Evolutionary conservation across 2,113 vertebrate species (phyloP), one percentile per base, ranked within the genome.

Genomic region (Collichthys lucidus): DNA sequence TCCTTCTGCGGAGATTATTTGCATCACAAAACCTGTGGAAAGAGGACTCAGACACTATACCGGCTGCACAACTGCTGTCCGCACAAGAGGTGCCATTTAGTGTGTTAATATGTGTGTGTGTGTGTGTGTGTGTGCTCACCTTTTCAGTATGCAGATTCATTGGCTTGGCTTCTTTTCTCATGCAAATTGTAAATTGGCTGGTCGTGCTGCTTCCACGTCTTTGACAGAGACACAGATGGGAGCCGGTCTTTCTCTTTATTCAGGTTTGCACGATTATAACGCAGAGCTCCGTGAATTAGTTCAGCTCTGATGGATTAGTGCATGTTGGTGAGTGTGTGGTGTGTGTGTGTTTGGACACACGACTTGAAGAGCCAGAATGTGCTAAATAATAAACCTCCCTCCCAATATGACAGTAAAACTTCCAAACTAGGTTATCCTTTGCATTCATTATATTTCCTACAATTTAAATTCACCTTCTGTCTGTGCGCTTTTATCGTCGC

Each of bases 21-120:
- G 50, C 92, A 86, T 88, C 86, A 80, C 69, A 87, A 84, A 86
- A 91, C 82, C 87, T 88, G 92, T 86, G 91, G 89, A 71, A 74
- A 84, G 72, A 87, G 85, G 88, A 85, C 62, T 63, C 50, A 80
- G 72, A 74, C 60, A 67, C 71, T 79, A 31, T 20, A 65, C 72
- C 19, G 84, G 85, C 87, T 83, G 74, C 79, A 64, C 68, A 31
- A 63, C 77, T 64, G 86, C 84, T 81, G 83, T 66, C 86, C 24
- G 80, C 75, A 69, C 78, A 78, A 82, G 87, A 94, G 92, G 87
- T 95, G 93, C 89, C 93, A 67, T 75, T 86, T 78, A 86, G 63
- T 64, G 74, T 76, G 59, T 79, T 70, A 57, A 61, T 65, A n/a
- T 77, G 49, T 83, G 57, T 73, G 66, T 81, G 46, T 20, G 65